These are phyloP conservation scores for Alethe diademata DNA, from an alignment of 2,113 vertebrate species.

Conservation along the genomic window DNA sequence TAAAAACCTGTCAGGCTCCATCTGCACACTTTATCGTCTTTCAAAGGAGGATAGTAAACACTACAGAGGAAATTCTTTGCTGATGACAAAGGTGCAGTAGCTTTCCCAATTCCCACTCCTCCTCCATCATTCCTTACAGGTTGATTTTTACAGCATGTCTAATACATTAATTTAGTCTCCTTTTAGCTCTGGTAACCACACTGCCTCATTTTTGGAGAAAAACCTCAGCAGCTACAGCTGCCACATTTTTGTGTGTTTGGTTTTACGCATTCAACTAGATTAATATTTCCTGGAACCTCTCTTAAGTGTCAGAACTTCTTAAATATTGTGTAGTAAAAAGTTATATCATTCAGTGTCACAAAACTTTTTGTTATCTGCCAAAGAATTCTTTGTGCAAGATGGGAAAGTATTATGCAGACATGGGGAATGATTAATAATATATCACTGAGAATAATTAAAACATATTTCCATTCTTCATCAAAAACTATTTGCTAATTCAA, in stretches of 20 bases:
- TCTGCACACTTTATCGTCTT: background rate
- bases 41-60: background rate
- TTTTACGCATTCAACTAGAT: background rate
- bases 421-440: background rate
- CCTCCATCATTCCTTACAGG: background rate
- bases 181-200: background rate
- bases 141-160: background rate
- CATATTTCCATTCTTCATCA: background rate
- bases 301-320: background rate
- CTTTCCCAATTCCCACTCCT: background rate
- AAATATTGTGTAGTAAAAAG: background rate
- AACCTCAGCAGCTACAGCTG: background rate
- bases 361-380: constrained; percentile 30
- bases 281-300: constrained; percentile 14
- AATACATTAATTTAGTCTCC: background rate
- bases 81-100: background rate
- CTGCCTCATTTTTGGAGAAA: background rate
- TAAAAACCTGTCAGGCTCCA: background rate
- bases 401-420: background rate
- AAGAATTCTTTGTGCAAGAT: constrained; percentile 15
- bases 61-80: background rate
- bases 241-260: background rate
- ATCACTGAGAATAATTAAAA: background rate
- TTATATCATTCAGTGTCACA: background rate
- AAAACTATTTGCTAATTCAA: background rate